Base-by-base conservation (phyloP, 2,113 vertebrate genomes). In the Hyperoodon ampullatus region DNA sequence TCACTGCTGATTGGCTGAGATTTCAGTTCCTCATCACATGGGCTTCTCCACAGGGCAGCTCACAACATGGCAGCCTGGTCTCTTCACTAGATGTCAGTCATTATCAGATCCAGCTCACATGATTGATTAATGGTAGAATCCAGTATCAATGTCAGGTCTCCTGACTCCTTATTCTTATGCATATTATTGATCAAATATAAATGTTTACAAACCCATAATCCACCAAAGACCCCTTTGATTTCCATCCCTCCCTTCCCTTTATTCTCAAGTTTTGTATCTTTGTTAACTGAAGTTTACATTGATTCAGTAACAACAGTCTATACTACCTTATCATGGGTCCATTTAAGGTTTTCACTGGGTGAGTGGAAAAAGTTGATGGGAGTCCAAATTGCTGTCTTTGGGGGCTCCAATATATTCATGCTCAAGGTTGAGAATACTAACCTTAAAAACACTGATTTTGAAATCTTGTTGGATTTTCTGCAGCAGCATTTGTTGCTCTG, bases 261-360 rank as follows among this genome's bases (percentile, higher is more conserved):
- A 33, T 86, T 74, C 21, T 84, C 21, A 78, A 35, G 26, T 65
- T 90, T 96, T 68, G 65, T 80, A 9, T 26, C 63, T 93, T 77
- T 70, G 16, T 81, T 60, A 42, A n/a, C 18, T 28, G 8, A 60
- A 70, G 2, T 19, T 88, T 53, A 8, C 23, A 21, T 65, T 42
- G 18, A 77, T 47, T 77, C 8, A 55, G 7, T 33, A 50, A 14
- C 12, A 83, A 12, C 3, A 33, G 1, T 5, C 28, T 39, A 26
- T 1, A 33, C 1, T 75, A 5, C n/a, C 26, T 80, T 28, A 77
- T 70, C n/a, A 75, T 5, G n/a, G 53, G 2, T 53, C 39, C 50
- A 63, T 23, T 19, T 81, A 61, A 30, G 0, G 21, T 82, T 95
- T 96, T 70, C 66, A 35, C 6, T 72, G 18, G 19, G 9, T 70